These are phyloP conservation scores for Tachina lurida DNA, from an alignment of 2,888 invertebrate species.

Conservation along the genomic window DNA sequence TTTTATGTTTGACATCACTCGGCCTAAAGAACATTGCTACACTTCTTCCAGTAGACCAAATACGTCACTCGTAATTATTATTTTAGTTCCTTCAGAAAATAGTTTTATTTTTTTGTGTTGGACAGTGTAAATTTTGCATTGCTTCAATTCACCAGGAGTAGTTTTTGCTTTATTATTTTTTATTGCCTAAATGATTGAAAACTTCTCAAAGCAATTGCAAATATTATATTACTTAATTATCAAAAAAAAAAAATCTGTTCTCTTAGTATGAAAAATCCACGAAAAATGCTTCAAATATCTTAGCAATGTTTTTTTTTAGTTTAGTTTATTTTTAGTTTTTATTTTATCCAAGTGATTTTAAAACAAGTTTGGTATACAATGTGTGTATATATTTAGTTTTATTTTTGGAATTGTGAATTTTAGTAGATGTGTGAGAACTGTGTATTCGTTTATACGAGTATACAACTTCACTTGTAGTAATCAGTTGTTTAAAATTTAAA, in stretches of 20 bases:
- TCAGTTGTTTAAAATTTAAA: conserved; percentile 44
- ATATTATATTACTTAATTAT: neutral
- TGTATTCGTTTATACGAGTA: neutral
- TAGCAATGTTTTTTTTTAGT: neutral
- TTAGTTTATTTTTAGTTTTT: neutral
- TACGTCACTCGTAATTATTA: too few species aligned
- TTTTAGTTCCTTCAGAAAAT: too few species aligned
- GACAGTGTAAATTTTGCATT: neutral
- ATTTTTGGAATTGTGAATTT: conserved; percentile 36
- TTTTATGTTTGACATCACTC: too few species aligned
- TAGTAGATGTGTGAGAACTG: conserved; percentile 24
- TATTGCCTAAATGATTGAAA: neutral
- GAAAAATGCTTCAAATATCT: neutral
- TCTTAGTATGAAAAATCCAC: neutral
- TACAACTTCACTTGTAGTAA: conserved; percentile 15
- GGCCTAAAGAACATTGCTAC: too few species aligned
- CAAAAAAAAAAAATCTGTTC: neutral
- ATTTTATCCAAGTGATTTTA: conserved; percentile 52
- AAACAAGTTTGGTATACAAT: conserved; percentile 51
- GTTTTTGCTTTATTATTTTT: neutral
- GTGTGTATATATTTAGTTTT: neutral
- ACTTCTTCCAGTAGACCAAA: too few species aligned
- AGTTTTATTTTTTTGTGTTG: too few species aligned
- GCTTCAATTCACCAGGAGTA: neutral
- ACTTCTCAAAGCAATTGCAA: neutral